These are phyloP conservation scores for Volucella bombylans DNA, from an alignment of 2,888 invertebrate genomes.

Conservation along the genomic window DNA sequence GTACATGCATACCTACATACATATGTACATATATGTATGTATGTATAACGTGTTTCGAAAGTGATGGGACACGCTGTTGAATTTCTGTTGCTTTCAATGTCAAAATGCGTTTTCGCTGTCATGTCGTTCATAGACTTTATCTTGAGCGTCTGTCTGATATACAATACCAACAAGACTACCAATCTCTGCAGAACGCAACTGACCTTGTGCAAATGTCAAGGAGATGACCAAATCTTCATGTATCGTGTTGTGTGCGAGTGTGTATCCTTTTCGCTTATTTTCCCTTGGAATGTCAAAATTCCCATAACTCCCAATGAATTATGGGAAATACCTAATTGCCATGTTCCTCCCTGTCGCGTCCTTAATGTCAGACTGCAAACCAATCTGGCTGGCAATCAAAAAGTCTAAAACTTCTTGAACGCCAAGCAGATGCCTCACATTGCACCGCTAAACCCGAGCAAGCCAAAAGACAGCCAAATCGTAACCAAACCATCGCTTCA, in stretches of 20 bases:
- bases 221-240: too few relatives aligned
- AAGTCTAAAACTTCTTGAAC: slow-evolving; percentile 22
- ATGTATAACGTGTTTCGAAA: too few relatives aligned
- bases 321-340: slow-evolving; percentile 22
- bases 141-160: too few relatives aligned
- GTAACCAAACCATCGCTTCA: slow-evolving; percentile 20
- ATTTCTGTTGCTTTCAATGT: too few relatives aligned
- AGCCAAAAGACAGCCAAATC: neutral
- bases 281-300: slow-evolving; percentile 28
- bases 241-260: neutral
- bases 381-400: slow-evolving; percentile 32
- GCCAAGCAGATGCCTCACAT: slow-evolving; percentile 43
- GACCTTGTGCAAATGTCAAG: too few relatives aligned
- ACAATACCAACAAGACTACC: too few relatives aligned
- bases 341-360: neutral
- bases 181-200: too few relatives aligned
- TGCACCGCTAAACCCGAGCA: slow-evolving; percentile 2
- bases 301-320: slow-evolving; percentile 49
- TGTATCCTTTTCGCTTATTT: neutral
- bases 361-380: slow-evolving; percentile 23
- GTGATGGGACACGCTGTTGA: too few relatives aligned
- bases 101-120: too few relatives aligned
- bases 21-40: too few relatives aligned
- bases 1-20: too few relatives aligned
- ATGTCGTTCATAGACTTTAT: too few relatives aligned